Evolutionary conservation across 2,113 vertebrate species (phyloP), one percentile per base, ranked within the genome.

Genomic region (Holacanthus passer): DNA sequence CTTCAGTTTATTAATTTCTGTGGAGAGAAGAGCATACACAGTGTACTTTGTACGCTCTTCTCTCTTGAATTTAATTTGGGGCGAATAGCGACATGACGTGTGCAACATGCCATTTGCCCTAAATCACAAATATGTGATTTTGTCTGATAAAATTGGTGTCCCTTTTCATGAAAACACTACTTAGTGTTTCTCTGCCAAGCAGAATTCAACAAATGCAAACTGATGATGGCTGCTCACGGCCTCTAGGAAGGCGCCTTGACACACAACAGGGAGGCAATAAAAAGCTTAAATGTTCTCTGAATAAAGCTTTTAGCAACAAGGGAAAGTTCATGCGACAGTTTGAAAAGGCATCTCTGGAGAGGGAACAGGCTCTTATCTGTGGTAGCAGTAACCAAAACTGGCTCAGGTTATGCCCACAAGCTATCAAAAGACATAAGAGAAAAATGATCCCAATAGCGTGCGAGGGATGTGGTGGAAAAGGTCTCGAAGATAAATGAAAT

Each of bases 1-100:
- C 50, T 48, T 76, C 37, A 66, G 11, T 65, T 71, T 4, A 74
- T 56, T 72, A 55, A 24, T 68, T 62, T 78, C 56, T 65, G 63
- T 6, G 5, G 39, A 3, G 31, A 73, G 27, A 74, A 13, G 24
- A 48, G 11, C 9, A 16, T 19, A 48, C 20, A 41, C 31, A 37
- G 37, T n/a, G n/a, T n/a, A n/a, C n/a, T n/a, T n/a, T n/a, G n/a
- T n/a, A n/a, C n/a, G n/a, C n/a, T n/a, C 56, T 19, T 20, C 16
- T 2, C 17, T 35, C 9, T 60, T 55, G 41, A 74, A n/a, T n/a
- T n/a, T n/a, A n/a, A n/a, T n/a, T n/a, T n/a, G n/a, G n/a, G n/a
- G n/a, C n/a, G n/a, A n/a, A n/a, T n/a, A n/a, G n/a, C n/a, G n/a
- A n/a, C n/a, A n/a, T n/a, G n/a, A n/a, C n/a, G n/a, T 37, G 35